Percentiles rank a stretch among this genome's conserved stretches.
Conservation (phyloP, 1,140 invertebrate genomes). For the Parasteatoda tepidariorum region DNA sequence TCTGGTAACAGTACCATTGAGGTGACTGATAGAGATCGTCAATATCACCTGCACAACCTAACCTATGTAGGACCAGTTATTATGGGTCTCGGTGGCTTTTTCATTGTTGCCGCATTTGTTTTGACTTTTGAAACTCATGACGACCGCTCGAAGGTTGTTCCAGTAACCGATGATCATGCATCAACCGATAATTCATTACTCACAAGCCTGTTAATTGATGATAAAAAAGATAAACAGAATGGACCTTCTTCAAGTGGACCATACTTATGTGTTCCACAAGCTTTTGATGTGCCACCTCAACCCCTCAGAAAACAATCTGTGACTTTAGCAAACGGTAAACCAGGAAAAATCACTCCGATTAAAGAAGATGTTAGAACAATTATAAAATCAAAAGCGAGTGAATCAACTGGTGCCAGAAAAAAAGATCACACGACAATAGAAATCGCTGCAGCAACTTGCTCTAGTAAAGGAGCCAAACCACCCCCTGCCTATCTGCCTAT, state of each 20-base stretch:
- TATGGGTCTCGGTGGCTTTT: conserved; percentile 93
- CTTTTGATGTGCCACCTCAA: conserved; percentile 8
- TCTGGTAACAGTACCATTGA: conserved; percentile 84
- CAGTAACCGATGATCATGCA: conserved; percentile 26
- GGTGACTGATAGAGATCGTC: conserved; percentile 14
- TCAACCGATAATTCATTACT: conserved; percentile 19
- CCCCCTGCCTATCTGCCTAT: conserved; percentile 36
- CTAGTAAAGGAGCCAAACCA: conserved; percentile 4
- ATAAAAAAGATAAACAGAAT: conserved; percentile 36
- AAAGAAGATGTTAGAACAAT: conserved; percentile 6
- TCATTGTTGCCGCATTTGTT: conserved; percentile 92
- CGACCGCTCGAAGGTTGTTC: conserved; percentile 55
- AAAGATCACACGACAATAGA: conserved; percentile 7
- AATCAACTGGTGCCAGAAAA: conserved; percentile 3
- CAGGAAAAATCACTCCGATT: background rate
- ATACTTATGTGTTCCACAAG: conserved; percentile 32
- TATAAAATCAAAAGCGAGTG: background rate
- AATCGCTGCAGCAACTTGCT: background rate
- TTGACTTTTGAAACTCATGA: conserved; percentile 85
- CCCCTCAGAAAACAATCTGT: conserved; percentile 23
- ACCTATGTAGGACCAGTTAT: conserved; percentile 92
- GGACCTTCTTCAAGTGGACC: conserved; percentile 17
- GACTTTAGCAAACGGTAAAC: conserved; percentile 18
- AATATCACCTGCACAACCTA: conserved; percentile 84
- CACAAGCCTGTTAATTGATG: conserved; percentile 24